These are phyloP conservation scores for Ahaetulla prasina DNA, from an alignment of 2,113 vertebrate species.

Conservation along the genomic window DNA sequence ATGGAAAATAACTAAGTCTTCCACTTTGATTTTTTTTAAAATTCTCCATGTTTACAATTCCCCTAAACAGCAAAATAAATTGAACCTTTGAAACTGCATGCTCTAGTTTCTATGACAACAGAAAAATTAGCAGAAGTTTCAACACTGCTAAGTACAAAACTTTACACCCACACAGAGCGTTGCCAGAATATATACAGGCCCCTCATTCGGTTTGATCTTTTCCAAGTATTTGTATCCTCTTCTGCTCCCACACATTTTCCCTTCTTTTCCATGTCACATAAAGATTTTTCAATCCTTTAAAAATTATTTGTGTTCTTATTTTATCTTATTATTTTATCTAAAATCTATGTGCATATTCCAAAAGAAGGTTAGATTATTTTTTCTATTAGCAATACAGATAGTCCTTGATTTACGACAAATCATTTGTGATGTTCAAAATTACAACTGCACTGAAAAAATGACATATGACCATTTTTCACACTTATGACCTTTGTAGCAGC, in stretches of 20 bases:
- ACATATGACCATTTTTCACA: too few species aligned
- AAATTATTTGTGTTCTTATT: neutral
- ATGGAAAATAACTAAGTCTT: neutral
- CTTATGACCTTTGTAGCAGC: neutral
- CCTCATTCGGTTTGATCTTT: neutral
- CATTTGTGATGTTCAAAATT: neutral
- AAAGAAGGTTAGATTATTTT: neutral
- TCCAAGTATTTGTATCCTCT: neutral
- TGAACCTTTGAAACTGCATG: neutral
- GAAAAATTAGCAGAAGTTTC: slow-evolving; percentile 12
- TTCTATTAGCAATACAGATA: neutral
- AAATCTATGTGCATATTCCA: neutral
- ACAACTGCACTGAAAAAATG: too few species aligned
- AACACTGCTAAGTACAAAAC: neutral
- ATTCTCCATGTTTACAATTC: neutral
- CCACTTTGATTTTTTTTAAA: neutral
- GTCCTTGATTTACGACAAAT: neutral
- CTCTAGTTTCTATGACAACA: slow-evolving; percentile 35
- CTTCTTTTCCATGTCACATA: neutral
- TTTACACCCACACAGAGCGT: slow-evolving; percentile 16
- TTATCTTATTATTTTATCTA: neutral
- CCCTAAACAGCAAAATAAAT: neutral
- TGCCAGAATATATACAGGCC: neutral
- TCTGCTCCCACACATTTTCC: neutral
- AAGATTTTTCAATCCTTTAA: neutral